Evolutionary conservation across 2,888 invertebrate species (phyloP).

Genomic region (Epicampocera succincta): DNA sequence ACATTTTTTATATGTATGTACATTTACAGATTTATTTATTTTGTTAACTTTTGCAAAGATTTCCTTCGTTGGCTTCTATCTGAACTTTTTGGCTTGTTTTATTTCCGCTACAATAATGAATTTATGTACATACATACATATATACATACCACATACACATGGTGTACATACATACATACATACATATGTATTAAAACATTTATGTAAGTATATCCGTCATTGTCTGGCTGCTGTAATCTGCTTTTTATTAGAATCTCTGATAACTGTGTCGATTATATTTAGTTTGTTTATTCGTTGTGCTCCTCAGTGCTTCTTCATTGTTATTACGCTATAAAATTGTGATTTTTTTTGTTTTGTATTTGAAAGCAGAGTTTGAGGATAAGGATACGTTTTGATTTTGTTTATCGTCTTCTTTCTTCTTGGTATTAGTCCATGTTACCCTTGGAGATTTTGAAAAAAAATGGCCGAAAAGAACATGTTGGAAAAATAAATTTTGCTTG

Average conservation of each 20-base stretch:
- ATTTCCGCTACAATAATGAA: no score
- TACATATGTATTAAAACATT: neutral
- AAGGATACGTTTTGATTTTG: neutral
- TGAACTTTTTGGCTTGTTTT: neutral
- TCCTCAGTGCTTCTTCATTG: constrained; percentile 19
- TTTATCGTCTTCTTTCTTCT: constrained; percentile 33
- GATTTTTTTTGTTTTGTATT: neutral
- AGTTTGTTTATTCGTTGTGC: neutral
- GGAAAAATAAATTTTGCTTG: no score
- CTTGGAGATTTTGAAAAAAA: no score
- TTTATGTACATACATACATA: neutral
- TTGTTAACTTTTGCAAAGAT: constrained; percentile 12
- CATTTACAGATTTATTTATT: constrained; percentile 26
- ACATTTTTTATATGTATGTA: neutral
- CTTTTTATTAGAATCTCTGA: constrained; percentile 31
- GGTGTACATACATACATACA: no score
- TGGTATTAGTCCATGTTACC: constrained; percentile 23
- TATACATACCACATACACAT: neutral
- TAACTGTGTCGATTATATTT: constrained; percentile 11
- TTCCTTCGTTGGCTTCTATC: constrained; percentile 2
- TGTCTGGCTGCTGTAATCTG: constrained; percentile 33
- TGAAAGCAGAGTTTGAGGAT: neutral
- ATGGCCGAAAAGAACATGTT: no score
- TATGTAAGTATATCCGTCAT: neutral
- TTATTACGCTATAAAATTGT: constrained; percentile 23